Percentiles rank a stretch among this genome's conserved stretches.
phyloP scores from a whole-genome alignment of 2,888 invertebrate species.

The Oligia latruncula region DNA sequence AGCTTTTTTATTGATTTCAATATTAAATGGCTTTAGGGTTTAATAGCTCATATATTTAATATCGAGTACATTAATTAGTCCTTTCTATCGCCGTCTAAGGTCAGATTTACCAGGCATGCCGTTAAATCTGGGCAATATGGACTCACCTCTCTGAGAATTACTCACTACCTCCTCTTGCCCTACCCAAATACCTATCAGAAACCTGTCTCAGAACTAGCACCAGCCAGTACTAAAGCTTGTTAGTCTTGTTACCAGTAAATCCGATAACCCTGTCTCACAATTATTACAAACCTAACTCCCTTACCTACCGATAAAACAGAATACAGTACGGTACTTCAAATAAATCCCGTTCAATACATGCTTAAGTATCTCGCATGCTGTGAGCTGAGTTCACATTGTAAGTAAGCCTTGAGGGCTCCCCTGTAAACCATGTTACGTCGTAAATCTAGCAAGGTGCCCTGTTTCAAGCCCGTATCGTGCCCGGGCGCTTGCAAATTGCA shows the following conservation, averaged over 20 bases:
- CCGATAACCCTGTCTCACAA: constrained; percentile 29
- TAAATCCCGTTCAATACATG: constrained; percentile 64
- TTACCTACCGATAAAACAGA: constrained; percentile 42
- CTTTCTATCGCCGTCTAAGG: background rate
- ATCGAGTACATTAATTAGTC: background rate
- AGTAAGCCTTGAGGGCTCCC: constrained; percentile 64
- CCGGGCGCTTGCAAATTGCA: constrained; percentile 61
- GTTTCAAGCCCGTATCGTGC: constrained; percentile 43
- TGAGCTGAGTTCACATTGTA: constrained; percentile 63
- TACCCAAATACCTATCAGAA: constrained; percentile 30
- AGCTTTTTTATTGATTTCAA: constrained; percentile 16
- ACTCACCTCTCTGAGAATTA: background rate
- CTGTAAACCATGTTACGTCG: constrained; percentile 58
- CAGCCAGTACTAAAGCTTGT: constrained; percentile 15
- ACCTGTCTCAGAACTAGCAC: constrained; percentile 8
- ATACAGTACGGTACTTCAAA: constrained; percentile 47
- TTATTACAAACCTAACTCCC: constrained; percentile 24
- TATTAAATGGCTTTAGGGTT: background rate
- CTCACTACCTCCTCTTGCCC: background rate
- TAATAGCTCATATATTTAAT: constrained; percentile 1
- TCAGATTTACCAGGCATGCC: background rate
- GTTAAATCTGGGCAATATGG: background rate
- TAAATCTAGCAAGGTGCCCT: constrained; percentile 65
- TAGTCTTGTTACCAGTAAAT: constrained; percentile 8
- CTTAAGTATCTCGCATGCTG: constrained; percentile 63